A percentile compares a stretch with the other conserved stretches of the same genome.
Conservation (phyloP, 2,888 invertebrate genomes). For the Drosophila prolongata region DNA sequence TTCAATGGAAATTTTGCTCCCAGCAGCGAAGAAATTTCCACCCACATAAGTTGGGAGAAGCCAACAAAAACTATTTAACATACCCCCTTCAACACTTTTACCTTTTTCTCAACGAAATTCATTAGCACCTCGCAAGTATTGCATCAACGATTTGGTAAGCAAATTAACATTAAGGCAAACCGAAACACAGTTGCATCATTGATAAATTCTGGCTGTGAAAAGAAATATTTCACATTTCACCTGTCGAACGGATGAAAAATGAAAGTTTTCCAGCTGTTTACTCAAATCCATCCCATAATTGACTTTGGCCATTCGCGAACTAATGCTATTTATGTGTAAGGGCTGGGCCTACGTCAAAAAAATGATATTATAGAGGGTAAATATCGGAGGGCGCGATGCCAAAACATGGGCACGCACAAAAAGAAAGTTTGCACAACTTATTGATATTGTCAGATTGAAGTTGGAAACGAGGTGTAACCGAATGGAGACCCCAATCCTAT, state of each 20-base stretch:
- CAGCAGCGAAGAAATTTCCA: neutral
- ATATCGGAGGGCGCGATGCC: neutral
- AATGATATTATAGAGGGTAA: neutral
- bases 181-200: slow-evolving; percentile 53
- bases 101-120: slow-evolving; percentile 8
- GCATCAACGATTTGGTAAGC: slow-evolving; percentile 28
- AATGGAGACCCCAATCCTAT: slow-evolving; percentile 8
- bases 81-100: slow-evolving; percentile 9
- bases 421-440: slow-evolving; percentile 68
- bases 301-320: slow-evolving; percentile 55
- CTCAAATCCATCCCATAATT: slow-evolving; percentile 18
- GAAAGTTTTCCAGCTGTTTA: slow-evolving; percentile 67
- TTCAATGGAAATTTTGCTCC: slow-evolving; percentile 11
- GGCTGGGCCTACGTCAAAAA: slow-evolving; percentile 13
- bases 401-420: slow-evolving; percentile 40
- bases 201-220: slow-evolving; percentile 48
- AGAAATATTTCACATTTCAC: slow-evolving; percentile 13
- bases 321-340: slow-evolving; percentile 60
- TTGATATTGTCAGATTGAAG: slow-evolving; percentile 25
- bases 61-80: neutral
- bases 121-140: slow-evolving; percentile 25
- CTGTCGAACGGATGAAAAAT: slow-evolving; percentile 18
- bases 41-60: slow-evolving; percentile 1
- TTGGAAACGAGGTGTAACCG: slow-evolving; percentile 37
- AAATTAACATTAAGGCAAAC: slow-evolving; percentile 25